Evolutionary conservation across 2,797 vertebrate species (phyloP).

Genomic region (Orestias chungarensis): DNA sequence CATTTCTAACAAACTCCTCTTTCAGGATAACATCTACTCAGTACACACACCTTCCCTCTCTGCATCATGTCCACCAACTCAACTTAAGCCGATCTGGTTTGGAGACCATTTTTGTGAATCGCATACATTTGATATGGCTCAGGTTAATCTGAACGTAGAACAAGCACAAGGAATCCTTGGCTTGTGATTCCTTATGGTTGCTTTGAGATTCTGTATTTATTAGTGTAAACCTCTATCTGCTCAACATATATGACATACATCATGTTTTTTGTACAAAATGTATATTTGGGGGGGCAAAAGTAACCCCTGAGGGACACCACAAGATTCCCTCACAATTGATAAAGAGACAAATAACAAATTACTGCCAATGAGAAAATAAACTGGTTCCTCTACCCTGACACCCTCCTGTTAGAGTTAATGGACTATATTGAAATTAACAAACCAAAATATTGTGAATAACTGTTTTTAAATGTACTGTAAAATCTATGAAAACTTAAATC

Average conservation of each 20-base stretch:
- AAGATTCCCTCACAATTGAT: background rate
- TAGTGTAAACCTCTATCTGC: too few relatives aligned
- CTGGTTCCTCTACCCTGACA: background rate
- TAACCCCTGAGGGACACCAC: background rate
- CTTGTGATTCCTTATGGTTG: too few relatives aligned
- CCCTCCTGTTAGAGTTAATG: background rate
- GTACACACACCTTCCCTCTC: too few relatives aligned
- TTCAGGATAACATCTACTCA: too few relatives aligned
- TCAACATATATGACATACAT: background rate
- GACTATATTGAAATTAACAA: background rate
- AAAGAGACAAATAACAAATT: background rate
- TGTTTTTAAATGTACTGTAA: background rate
- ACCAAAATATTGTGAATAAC: background rate
- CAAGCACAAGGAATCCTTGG: too few relatives aligned
- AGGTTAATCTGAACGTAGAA: too few relatives aligned
- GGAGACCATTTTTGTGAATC: too few relatives aligned
- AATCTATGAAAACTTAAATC: background rate
- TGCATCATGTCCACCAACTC: too few relatives aligned
- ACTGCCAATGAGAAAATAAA: background rate
- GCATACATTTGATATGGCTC: too few relatives aligned
- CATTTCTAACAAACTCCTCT: too few relatives aligned
- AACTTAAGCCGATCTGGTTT: too few relatives aligned
- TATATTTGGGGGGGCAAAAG: background rate
- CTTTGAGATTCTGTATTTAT: too few relatives aligned
- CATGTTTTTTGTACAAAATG: background rate